A percentile compares a stretch with the other conserved stretches of the same genome.
Conservation (phyloP, 2,888 invertebrate genomes). For the Cyaniris semiargus region DNA sequence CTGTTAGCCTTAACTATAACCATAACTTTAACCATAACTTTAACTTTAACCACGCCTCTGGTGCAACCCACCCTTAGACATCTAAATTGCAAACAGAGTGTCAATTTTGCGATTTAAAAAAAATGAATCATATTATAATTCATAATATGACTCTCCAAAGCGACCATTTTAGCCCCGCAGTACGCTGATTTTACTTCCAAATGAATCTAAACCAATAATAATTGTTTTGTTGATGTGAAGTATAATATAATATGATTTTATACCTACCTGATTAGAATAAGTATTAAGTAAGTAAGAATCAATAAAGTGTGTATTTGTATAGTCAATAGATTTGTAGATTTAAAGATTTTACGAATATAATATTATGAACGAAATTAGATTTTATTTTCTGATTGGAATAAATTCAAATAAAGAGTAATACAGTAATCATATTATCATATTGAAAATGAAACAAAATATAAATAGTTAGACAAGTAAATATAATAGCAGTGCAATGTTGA, state of each 20-base stretch:
- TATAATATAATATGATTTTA: neutral
- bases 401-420: neutral
- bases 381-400: neutral
- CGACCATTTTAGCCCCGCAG: neutral
- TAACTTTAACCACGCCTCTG: too few species aligned
- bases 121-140: too few species aligned
- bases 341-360: neutral
- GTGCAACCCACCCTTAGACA: too few species aligned
- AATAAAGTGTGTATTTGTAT: neutral
- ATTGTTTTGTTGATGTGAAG: neutral
- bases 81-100: too few species aligned
- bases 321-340: neutral
- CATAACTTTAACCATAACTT: too few species aligned
- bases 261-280: conserved; percentile 19
- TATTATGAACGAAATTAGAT: neutral
- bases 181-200: neutral
- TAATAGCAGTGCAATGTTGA: neutral
- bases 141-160: too few species aligned
- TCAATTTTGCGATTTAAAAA: too few species aligned
- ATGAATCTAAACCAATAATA: neutral
- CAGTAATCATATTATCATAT: neutral
- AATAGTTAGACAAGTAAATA: neutral
- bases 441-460: neutral
- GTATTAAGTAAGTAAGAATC: neutral
- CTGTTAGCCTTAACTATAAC: too few species aligned